phyloP scores from a whole-genome alignment of 2,797 vertebrate species.

The Periparus ater region DNA sequence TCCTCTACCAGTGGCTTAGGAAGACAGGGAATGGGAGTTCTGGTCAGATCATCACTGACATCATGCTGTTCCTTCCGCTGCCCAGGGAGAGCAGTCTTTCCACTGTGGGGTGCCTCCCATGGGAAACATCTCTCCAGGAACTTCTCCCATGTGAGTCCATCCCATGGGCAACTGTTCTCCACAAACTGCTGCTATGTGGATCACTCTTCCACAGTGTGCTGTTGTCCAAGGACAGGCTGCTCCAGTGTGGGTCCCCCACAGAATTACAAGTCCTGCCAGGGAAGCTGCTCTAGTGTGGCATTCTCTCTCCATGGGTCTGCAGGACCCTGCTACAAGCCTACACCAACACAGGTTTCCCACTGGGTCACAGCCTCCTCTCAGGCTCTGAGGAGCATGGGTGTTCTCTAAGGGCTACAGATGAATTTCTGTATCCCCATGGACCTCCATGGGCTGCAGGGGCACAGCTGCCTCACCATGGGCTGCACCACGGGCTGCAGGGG shows the following conservation, averaged over 20 bases:
- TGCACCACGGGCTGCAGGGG: rapidly evolving
- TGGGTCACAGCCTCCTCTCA: neutral
- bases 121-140: neutral
- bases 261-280: no score
- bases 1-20: neutral
- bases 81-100: neutral
- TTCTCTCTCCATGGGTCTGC: neutral
- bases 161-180: neutral
- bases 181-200: neutral
- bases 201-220: neutral
- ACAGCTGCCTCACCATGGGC: neutral
- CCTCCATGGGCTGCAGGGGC: neutral
- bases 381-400: neutral
- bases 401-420: rapidly evolving
- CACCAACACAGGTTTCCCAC: rapidly evolving
- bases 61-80: neutral
- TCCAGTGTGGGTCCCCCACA: neutral
- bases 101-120: neutral
- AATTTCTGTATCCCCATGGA: rapidly evolving
- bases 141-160: neutral
- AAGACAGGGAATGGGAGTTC: neutral
- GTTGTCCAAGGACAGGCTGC: neutral
- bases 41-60: neutral
- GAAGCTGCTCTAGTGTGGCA: neutral
- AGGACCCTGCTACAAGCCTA: neutral